Evolutionary conservation across 2,888 invertebrate species (phyloP), one percentile per base, ranked within the genome.

Genomic region (Chymomyza procnemis): DNA sequence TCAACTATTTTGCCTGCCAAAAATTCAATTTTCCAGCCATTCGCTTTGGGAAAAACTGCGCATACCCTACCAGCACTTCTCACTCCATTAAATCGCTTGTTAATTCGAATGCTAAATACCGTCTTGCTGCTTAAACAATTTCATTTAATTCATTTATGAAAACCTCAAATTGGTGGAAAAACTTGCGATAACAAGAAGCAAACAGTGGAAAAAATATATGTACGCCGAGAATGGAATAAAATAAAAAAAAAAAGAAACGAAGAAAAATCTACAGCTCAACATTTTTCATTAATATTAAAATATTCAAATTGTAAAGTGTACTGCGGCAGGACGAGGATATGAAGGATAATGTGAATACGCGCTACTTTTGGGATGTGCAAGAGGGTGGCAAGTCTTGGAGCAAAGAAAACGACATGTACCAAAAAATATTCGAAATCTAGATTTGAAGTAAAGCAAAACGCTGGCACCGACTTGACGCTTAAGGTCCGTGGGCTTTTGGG

Each of bases 211-310:
- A 41, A 41, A 12, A 14, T 41, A 41, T 41, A 41, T 41, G n/a
- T n/a, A n/a, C n/a, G n/a, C n/a, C n/a, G n/a, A n/a, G n/a, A n/a
- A n/a, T n/a, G n/a, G n/a, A n/a, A n/a, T n/a, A n/a, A n/a, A n/a
- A 41, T 41, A 5, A 0, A 12, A 41, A 9, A 41, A 41, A 41
- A 41, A 41, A 41, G n/a, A 8, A 41, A 41, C 9, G n/a, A 8
- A 50, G 6, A 50, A 50, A 50, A 50, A 50, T 19, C 19, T 50
- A 18, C 50, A 19, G 50, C 47, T 74, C 16, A 67, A 76, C 80
- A 80, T 76, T 83, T 80, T 85, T 67, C 84, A 82, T 82, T 76
- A 85, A 82, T 82, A 82, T 82, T 82, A 84, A 82, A 82, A 82
- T 82, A 82, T 82, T 85, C 84, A 82, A 82, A 85, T 84, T 73